A percentile compares a stretch with the other conserved stretches of the same genome.
Conservation (phyloP, 2,113 vertebrate genomes). For the Sciurus niger region DNA sequence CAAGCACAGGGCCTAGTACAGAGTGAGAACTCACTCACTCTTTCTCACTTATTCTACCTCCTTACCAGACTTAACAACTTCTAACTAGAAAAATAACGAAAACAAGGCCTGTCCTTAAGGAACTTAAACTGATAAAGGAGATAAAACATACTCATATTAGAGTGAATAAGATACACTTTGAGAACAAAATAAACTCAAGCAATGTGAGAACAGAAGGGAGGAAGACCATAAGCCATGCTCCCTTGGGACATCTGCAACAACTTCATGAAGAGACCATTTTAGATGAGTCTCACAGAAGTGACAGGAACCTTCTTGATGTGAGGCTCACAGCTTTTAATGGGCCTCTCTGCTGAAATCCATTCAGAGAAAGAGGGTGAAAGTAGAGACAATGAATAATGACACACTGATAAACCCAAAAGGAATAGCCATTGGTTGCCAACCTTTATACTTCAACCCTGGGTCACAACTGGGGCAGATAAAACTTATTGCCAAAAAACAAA, state of each 20-base stretch:
- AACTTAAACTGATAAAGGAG: not conserved
- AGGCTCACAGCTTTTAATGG: not conserved
- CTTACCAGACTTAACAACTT: not conserved
- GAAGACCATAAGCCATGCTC: not conserved
- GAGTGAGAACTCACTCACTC: not conserved
- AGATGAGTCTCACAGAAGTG: not conserved
- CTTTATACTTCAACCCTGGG: not conserved
- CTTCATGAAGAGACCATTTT: not conserved
- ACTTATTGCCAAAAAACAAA: not conserved
- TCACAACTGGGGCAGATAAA: not conserved
- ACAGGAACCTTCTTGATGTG: not conserved
- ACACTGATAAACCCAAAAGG: not conserved
- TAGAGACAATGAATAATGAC: not conserved
- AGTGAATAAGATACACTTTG: not conserved
- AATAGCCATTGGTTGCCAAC: not conserved
- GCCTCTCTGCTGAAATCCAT: not conserved
- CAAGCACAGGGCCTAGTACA: too few relatives aligned
- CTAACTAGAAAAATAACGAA: not conserved
- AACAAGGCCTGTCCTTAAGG: not conserved
- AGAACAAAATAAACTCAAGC: not conserved
- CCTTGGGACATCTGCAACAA: not conserved
- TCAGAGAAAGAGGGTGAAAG: too few relatives aligned
- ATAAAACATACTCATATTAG: not conserved
- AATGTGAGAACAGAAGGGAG: not conserved
- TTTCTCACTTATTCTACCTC: not conserved